phyloP scores from a whole-genome alignment of 2,113 vertebrate species.

The Sceloporus undulatus region DNA sequence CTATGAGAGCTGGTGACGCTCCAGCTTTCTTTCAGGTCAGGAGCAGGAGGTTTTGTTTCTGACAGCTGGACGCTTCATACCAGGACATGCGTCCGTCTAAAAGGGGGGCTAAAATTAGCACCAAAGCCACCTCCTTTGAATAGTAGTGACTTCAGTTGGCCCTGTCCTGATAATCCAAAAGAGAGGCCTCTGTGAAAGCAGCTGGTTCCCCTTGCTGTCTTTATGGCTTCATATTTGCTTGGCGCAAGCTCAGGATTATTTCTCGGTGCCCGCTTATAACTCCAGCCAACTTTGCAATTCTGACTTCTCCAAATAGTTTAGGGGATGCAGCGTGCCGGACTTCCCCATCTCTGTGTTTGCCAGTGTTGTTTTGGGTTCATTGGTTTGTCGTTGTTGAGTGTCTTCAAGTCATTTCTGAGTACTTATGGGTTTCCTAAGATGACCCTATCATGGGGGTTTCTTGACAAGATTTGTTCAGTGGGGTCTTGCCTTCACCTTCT shows the following conservation, averaged over 20 bases:
- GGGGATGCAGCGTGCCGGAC: constrained; percentile 63
- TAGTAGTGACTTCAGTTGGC: constrained; percentile 5
- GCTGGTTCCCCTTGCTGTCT: neutral
- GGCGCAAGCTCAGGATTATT: constrained; percentile 10
- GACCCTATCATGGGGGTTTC: too few species aligned
- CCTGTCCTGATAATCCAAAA: constrained; percentile 56
- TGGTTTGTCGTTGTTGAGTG: too few species aligned
- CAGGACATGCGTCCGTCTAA: constrained; percentile 33
- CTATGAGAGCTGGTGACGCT: neutral
- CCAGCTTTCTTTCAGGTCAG: neutral
- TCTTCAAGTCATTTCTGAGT: too few species aligned
- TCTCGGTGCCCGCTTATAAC: constrained; percentile 50
- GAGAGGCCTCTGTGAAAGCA: constrained; percentile 28
- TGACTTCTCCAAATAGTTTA: constrained; percentile 50
- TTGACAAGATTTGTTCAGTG: too few species aligned
- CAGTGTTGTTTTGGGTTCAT: too few species aligned
- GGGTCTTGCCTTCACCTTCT: too few species aligned
- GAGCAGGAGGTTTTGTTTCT: constrained; percentile 54
- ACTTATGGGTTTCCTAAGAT: too few species aligned
- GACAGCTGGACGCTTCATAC: neutral
- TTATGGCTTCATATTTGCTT: neutral
- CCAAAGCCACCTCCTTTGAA: constrained; percentile 47
- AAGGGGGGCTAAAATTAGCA: constrained; percentile 63
- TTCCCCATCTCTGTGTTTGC: constrained; percentile 23
- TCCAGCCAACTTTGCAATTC: constrained; percentile 60